These are phyloP conservation scores for Chlorodrepanis virens DNA, from an alignment of 2,113 vertebrate genomes.

Conservation along the genomic window DNA sequence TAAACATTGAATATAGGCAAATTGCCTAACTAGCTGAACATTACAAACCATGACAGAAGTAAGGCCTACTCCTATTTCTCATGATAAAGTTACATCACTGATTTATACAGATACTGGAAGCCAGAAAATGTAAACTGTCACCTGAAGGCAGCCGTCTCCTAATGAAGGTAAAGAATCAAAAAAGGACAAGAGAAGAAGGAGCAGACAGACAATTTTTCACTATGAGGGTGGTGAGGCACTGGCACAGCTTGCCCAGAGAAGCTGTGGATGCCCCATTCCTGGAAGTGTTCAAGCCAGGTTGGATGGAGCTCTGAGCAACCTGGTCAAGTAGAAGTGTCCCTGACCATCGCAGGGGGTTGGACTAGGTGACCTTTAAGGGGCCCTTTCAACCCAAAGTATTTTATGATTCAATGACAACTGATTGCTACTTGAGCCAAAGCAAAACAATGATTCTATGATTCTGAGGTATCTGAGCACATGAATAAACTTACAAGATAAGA, in stretches of 20 bases:
- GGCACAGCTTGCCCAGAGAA: neutral
- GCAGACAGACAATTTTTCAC: neutral
- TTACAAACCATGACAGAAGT: neutral
- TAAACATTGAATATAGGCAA: neutral
- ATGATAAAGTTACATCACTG: neutral
- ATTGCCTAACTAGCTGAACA: neutral
- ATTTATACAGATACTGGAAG: neutral
- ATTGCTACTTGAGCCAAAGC: neutral
- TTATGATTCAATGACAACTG: neutral
- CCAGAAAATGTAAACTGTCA: neutral
- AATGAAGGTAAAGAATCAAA: neutral
- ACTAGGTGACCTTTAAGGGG: neutral
- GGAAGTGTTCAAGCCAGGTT: neutral
- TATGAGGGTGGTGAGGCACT: neutral
- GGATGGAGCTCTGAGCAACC: neutral
- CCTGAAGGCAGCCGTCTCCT: neutral
- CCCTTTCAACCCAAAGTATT: neutral
- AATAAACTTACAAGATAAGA: neutral
- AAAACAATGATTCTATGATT: neutral
- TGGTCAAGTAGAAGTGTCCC: neutral
- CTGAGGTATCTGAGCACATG: neutral
- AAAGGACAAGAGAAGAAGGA: neutral
- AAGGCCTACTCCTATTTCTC: neutral
- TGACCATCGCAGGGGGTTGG: rapidly evolving
- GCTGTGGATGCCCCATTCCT: neutral